Evolutionary conservation across 2,113 vertebrate genomes (phyloP), one percentile per base, ranked within the genome.

Genomic region (Prunella fulvescens): DNA sequence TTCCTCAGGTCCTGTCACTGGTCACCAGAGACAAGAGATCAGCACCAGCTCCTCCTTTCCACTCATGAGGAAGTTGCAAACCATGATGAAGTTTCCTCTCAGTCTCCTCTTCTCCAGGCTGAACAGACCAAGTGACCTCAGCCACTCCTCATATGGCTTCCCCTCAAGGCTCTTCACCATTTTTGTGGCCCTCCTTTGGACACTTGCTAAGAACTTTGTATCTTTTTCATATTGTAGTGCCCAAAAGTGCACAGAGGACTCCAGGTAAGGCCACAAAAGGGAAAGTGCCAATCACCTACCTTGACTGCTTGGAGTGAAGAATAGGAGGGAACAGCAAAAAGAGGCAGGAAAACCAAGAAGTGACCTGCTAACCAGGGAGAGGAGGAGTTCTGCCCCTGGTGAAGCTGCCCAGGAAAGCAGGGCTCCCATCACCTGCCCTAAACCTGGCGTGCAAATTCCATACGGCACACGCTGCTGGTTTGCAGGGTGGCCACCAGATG

Each of bases 331-430:
- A 54, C 18, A 67, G 15, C 2, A 40, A 47, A 72, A 39, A 2
- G 3, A 58, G 9, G 8, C 4, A 10, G 11, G 14, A 18, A 44
- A 76, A 78, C 8, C 17, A 62, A 40, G 26, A 19, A 37, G n/a
- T 18, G 19, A 58, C 26, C 5, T 19, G 39, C 10, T 10, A 64
- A 40, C 9, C 10, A 14, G 7, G 15, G 24, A 56, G 14, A 47
- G 19, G 20, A 86, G 29, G 15, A 48, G 37, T 85, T 79, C n/a
- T 81, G 28, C 7, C 19, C 12, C 4, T 24, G 28, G 6, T 13
- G 22, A 66, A 22, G 4, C 16, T 0, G 0, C 0, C 0, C 11
- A 19, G 1, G 3, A 23, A 8, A 56, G 7, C n/a, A 19, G 22
- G 3, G 24, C 3, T 60, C 20, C 19, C 9, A 7, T 26, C 58